Base-by-base conservation (phyloP, 1,140 invertebrate genomes). In the Heliconius eleuchia region DNA sequence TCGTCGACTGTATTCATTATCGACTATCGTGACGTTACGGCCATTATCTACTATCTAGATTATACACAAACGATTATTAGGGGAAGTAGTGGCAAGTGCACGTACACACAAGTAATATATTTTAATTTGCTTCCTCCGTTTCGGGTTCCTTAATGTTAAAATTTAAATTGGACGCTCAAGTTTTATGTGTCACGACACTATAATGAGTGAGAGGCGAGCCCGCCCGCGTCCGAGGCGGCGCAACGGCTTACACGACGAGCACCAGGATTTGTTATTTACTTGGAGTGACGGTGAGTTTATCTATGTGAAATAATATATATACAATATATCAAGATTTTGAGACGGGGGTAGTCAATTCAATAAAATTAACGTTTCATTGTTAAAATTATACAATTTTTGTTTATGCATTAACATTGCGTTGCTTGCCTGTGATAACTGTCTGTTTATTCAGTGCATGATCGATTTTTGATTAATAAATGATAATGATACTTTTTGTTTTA, bases 251-350 rank as follows among this genome's bases (percentile, higher is more conserved):
- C 83, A 86, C 73, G 89, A 93, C 55, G 91, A 90, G 73, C 87
- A 89, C 37, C 92, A 94, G 84, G 94, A 94, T 80, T 85, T 95
- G 75, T 87, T 95, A 16, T 88, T 92, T 71, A 86, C 89, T 72
- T 95, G 94, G 94, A 92, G 84, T 76, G 86, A 94, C 83, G 94
- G 94, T 95, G 86, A 93, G 92, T 90, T 81, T 66, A 11, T 66
- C 23, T 66, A 27, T 66, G 60, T 66, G 27, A 30, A 23, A 11
- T 57, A 57, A 23, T n/a, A 23, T 3, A 27, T 11, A 23, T 9
- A 60, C n/a, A 60, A 23, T 60, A 19, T 30, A 16, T 30, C 3
- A 66, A 30, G 13, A 13, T 13, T 66, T 66, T 13, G 3, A 16
- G 1, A 4, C 23, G 8, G 27, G 7, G 27, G 7, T 66, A 27